Evolutionary conservation across 2,888 invertebrate species (phyloP).

Genomic region (Dexiosoma caninum): DNA sequence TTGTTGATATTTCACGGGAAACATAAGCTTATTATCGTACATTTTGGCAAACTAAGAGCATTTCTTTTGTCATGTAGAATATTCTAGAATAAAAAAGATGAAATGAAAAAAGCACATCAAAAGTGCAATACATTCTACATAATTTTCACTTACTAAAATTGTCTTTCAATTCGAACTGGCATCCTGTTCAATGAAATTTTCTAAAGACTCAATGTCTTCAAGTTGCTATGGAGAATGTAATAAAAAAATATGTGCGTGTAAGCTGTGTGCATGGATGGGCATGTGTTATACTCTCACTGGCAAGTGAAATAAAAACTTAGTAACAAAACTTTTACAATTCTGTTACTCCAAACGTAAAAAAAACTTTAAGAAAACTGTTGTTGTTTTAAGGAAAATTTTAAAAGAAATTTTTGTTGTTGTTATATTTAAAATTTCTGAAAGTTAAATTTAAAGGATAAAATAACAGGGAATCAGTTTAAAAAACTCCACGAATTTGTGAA

Average conservation of each 20-base stretch:
- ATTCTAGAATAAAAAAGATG: neutral
- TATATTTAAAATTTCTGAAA: slow-evolving; percentile 64
- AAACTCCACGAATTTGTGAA: slow-evolving; percentile 24
- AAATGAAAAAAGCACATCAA: neutral
- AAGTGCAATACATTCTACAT: neutral
- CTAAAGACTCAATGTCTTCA: slow-evolving; percentile 76
- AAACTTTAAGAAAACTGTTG: slow-evolving; percentile 30
- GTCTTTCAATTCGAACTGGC: slow-evolving; percentile 65
- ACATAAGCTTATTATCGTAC: too few species aligned
- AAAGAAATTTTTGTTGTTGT: slow-evolving; percentile 41
- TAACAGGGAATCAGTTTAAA: slow-evolving; percentile 71
- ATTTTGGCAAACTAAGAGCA: too few species aligned
- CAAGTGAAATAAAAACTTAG: too few species aligned
- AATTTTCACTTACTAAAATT: neutral
- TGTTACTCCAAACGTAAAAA: too few species aligned
- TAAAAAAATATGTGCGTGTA: too few species aligned
- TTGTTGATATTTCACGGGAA: too few species aligned
- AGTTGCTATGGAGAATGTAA: slow-evolving; percentile 62
- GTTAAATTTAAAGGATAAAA: slow-evolving; percentile 76
- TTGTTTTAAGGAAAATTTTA: slow-evolving; percentile 8
- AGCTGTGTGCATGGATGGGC: too few species aligned
- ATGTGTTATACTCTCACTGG: too few species aligned
- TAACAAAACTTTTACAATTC: slow-evolving; percentile 3
- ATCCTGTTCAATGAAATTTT: slow-evolving; percentile 74
- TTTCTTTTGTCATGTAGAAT: too few species aligned